Percentiles rank a stretch among this genome's conserved stretches.
phyloP scores from a whole-genome alignment of 2,113 vertebrate genomes.

The Lophochroa leadbeateri region DNA sequence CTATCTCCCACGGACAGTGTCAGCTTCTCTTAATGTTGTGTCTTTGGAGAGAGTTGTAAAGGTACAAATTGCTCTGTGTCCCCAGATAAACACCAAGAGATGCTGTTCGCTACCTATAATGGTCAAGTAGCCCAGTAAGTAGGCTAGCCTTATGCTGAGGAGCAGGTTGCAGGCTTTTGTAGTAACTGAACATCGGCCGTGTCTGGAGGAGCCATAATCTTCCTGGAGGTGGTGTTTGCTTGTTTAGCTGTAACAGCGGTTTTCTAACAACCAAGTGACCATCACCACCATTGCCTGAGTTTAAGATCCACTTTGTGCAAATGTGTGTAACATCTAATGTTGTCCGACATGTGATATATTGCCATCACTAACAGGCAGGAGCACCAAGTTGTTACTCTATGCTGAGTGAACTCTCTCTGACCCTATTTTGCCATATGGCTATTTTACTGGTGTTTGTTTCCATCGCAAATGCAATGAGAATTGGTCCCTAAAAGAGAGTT shows the following conservation, averaged over 20 bases:
- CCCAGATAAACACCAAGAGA: background rate
- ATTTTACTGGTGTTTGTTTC: background rate
- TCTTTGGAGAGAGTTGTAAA: background rate
- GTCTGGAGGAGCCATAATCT: background rate
- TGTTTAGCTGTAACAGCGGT: background rate
- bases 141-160: background rate
- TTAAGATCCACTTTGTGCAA: background rate
- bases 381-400: background rate
- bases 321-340: background rate
- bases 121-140: background rate
- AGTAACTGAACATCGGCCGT: accelerated
- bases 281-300: accelerated
- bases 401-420: background rate
- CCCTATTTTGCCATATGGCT: background rate
- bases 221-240: background rate
- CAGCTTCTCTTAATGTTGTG: background rate
- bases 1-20: background rate
- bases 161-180: background rate
- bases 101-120: background rate
- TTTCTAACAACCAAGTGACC: background rate
- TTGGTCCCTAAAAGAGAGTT: background rate
- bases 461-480: background rate
- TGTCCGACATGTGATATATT: accelerated
- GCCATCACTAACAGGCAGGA: background rate
- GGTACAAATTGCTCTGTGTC: background rate